Evolutionary conservation across 2,797 vertebrate species (phyloP), one percentile per base, ranked within the genome.

Genomic region (Sebastes hubbsi): DNA sequence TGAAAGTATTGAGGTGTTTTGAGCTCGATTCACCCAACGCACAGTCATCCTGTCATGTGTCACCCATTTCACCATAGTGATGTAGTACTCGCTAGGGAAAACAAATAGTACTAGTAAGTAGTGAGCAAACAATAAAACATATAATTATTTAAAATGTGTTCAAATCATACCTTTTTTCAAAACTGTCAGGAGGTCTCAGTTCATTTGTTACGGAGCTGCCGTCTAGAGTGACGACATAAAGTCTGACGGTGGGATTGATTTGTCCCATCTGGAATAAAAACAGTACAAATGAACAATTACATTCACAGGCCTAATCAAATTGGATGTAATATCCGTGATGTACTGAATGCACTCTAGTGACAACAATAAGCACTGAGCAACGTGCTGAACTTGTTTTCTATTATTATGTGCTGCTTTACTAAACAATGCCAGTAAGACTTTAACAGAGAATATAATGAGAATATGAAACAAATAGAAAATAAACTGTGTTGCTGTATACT

Each of bases 11-110:
- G 95, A 95, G 78, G 60, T 82, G 78, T 95, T 95, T 42, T 96
- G 95, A 73, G 94, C 90, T 70, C 95, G 92, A 71, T 93, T 95
- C 55, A 96, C 83, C 95, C 95, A 96, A 6, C 94, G 93, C 54
- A 95, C 94, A 0, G 92, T 82, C 72, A 95, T 59, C 63, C 30
- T 85, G 64, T 93, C 85, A 13, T n/a, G 76, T 0, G 85, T 89
- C 75, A 87, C 88, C 95, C 95, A 96, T 10, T 58, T 94, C 76
- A 96, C 94, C 95, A 95, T 94, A 59, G 91, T 94, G 76, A 96
- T 78, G 79, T 96, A 96, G 66, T 84, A 92, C 16, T 95, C 91
- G 20, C 95, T 96, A 20, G 7, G 38, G 30, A 49, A 27, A 73
- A 49, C 38, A 62, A 7, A 59, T 22, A 12, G 55, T 9, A 32